Evolutionary conservation across 2,888 invertebrate species (phyloP), one percentile per base, ranked within the genome.

Genomic region (Campoletis raptor): DNA sequence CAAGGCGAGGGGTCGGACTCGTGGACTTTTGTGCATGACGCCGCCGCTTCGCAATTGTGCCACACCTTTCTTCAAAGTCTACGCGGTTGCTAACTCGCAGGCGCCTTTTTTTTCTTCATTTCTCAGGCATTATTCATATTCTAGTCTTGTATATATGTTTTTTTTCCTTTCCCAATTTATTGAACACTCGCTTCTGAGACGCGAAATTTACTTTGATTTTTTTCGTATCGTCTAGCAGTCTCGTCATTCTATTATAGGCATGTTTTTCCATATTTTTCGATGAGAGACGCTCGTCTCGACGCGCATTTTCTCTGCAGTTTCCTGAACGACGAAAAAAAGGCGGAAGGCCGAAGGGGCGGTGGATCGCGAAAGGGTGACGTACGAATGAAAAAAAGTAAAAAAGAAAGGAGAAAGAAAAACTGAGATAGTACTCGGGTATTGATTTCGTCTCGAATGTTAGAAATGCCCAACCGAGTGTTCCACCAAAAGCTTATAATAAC

Each of bases 361-460:
- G 66, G 45, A 82, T 61, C 78, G 85, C 78, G 85, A 80, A 87
- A 81, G 69, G 64, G 57, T 52, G 79, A 74, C 37, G 83, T 30
- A 40, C 36, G 52, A 37, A 40, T 24, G 70, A 70, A 67, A 72
- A 42, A 42, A 73, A n/a, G 61, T 45, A 80, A 76, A 80, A 57
- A 67, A 73, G 40, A 24, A 37, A 30, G 69, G 48, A 36, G 74
- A 69, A 12, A 64, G 80, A 81, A 37, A 70, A 70, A 73, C 80
- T 36, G 74, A 69, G 66, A 74, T 82, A 67, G 77, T 40, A 79
- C 72, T 76, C 72, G 66, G 86, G 91, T 92, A 91, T 91, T 91
- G 91, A 92, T 92, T 91, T 91, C 88, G 90, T 90, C 91, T 89
- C 89, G 90, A 89, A 89, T 90, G 88, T 90, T 89, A 89, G 90